These are phyloP conservation scores for Lamprologus speciosus DNA, from an alignment of 2,113 vertebrate genomes.

Conservation along the genomic window DNA sequence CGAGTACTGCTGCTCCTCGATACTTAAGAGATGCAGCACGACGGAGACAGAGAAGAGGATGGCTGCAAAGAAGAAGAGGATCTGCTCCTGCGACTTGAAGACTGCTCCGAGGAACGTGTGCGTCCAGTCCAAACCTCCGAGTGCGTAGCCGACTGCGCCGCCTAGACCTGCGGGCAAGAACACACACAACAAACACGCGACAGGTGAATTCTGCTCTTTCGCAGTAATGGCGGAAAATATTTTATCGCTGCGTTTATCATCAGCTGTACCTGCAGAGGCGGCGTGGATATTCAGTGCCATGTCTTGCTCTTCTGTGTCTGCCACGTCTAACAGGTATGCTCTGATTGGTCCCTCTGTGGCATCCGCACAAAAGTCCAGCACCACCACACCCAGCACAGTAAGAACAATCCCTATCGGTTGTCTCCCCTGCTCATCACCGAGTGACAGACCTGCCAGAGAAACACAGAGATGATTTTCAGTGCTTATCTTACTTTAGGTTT, in stretches of 20 bases:
- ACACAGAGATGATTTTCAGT: neutral
- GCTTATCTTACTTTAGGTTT: neutral
- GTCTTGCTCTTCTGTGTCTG: slow-evolving; percentile 94
- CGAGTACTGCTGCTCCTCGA: slow-evolving; percentile 87
- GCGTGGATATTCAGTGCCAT: slow-evolving; percentile 98
- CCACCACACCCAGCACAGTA: slow-evolving; percentile 90
- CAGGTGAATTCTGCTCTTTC: neutral
- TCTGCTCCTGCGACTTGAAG: slow-evolving; percentile 93
- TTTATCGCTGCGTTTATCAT: rapidly evolving
- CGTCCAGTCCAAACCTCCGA: slow-evolving; percentile 94
- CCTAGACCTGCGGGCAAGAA: slow-evolving; percentile 76
- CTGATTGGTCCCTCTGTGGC: slow-evolving; percentile 92
- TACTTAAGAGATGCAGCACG: slow-evolving; percentile 87
- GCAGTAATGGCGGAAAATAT: neutral
- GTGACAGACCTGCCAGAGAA: slow-evolving; percentile 73
- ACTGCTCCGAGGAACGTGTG: slow-evolving; percentile 83
- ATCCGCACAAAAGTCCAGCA: slow-evolving; percentile 91
- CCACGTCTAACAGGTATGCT: slow-evolving; percentile 92
- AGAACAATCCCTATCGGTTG: slow-evolving; percentile 92
- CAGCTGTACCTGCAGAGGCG: slow-evolving; percentile 81
- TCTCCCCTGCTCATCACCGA: slow-evolving; percentile 79
- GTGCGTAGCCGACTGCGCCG: slow-evolving; percentile 90
- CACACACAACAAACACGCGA: neutral
- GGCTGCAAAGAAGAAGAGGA: slow-evolving; percentile 91
- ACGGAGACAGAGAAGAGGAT: slow-evolving; percentile 86